Conservation (phyloP, 2,113 vertebrate genomes). For the Vimba vimba region DNA sequence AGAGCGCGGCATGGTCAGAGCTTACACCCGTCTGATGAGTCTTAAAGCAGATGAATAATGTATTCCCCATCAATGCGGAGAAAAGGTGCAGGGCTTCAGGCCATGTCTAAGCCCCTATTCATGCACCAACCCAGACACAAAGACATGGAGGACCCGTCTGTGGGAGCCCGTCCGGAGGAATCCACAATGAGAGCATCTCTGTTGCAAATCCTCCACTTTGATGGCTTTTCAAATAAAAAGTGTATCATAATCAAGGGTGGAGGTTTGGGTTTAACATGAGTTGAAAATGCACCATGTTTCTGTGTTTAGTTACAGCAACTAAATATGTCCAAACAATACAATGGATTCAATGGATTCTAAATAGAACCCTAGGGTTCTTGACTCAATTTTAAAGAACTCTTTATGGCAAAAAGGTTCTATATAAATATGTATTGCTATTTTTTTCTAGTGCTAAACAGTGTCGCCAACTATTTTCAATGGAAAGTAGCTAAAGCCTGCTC, state of each 20-base stretch:
- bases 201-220: slow-evolving; percentile 32
- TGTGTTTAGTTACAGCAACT: too few relatives aligned
- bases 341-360: too few relatives aligned
- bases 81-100: slow-evolving; percentile 76
- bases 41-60: slow-evolving; percentile 81
- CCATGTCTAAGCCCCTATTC: slow-evolving; percentile 79
- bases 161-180: slow-evolving; percentile 73
- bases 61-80: slow-evolving; percentile 78
- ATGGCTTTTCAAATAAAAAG: neutral
- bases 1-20: slow-evolving; percentile 56
- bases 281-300: neutral
- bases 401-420: too few relatives aligned
- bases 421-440: too few relatives aligned
- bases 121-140: slow-evolving; percentile 78
- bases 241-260: slow-evolving; percentile 23
- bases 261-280: neutral
- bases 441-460: too few relatives aligned
- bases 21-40: slow-evolving; percentile 75
- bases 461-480: too few relatives aligned
- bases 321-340: too few relatives aligned
- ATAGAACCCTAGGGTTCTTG: too few relatives aligned
- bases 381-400: too few relatives aligned
- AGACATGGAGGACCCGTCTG: slow-evolving; percentile 67
- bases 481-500: too few relatives aligned
- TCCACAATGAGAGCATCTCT: slow-evolving; percentile 60